Percentiles rank a stretch among this genome's conserved stretches.
These are phyloP conservation scores for Tineola bisselliella DNA, from an alignment of 2,888 invertebrate genomes.

Conservation along the genomic window DNA sequence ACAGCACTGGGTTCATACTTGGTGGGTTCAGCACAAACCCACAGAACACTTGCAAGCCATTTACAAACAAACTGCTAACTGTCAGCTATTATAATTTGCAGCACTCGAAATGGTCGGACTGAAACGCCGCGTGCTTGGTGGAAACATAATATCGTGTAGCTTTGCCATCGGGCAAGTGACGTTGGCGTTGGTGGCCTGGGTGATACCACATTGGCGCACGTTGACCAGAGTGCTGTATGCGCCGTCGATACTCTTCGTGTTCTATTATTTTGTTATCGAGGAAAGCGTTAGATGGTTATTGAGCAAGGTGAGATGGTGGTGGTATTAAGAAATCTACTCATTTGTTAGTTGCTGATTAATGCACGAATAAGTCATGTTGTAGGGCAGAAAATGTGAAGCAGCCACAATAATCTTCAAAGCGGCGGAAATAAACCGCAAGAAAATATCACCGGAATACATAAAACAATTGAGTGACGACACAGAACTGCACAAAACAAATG, in stretches of 20 bases:
- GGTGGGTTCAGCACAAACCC: no score
- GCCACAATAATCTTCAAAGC: slow-evolving; percentile 58
- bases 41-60: no score
- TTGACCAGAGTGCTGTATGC: slow-evolving; percentile 70
- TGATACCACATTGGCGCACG: slow-evolving; percentile 72
- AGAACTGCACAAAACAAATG: background rate
- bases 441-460: slow-evolving; percentile 27
- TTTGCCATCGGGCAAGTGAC: slow-evolving; percentile 74
- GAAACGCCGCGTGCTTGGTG: slow-evolving; percentile 71
- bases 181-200: slow-evolving; percentile 71
- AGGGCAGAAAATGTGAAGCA: slow-evolving; percentile 51
- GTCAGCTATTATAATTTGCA: slow-evolving; percentile 44
- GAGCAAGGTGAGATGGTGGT: slow-evolving; percentile 45
- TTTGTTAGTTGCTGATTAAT: no score
- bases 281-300: slow-evolving; percentile 79
- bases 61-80: no score
- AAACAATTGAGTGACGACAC: slow-evolving; percentile 8
- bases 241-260: slow-evolving; percentile 70
- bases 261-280: slow-evolving; percentile 70
- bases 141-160: slow-evolving; percentile 71
- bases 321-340: no score
- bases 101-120: slow-evolving; percentile 76
- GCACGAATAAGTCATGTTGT: background rate
- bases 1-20: slow-evolving; percentile 66
- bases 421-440: slow-evolving; percentile 49